Evolutionary conservation across 2,113 vertebrate species (phyloP).

Genomic region (Psittacula cyanocephala): DNA sequence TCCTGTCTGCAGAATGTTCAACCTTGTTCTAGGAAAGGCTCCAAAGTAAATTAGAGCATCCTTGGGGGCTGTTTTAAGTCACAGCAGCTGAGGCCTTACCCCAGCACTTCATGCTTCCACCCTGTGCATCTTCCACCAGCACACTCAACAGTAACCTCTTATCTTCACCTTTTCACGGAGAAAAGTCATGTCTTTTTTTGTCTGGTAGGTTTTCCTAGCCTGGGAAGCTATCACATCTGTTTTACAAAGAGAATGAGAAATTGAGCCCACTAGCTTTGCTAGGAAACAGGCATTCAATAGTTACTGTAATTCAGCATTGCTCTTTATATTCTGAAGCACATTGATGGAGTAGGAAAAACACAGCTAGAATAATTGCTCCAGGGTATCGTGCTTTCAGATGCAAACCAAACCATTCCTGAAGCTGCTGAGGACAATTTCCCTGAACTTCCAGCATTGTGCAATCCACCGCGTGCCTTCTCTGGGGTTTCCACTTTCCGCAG

Average conservation of each 20-base stretch:
- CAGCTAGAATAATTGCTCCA: conserved; percentile 23
- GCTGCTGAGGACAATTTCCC: not conserved
- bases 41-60: conserved; percentile 53
- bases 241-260: not conserved
- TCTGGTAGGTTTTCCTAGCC: not conserved
- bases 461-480: not conserved
- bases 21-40: conserved; percentile 54
- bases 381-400: not conserved
- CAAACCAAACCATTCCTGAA: not conserved
- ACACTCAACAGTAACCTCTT: not conserved
- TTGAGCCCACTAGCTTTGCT: not conserved
- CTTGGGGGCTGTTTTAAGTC: conserved; percentile 48
- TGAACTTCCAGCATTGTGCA: not conserved
- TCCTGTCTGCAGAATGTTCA: conserved; percentile 33
- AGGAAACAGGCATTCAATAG: not conserved
- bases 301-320: not conserved
- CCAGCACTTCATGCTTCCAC: not conserved
- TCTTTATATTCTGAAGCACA: not conserved
- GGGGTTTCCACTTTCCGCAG: not conserved
- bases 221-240: not conserved
- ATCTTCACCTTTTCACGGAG: not conserved
- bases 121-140: not conserved
- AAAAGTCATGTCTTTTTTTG: not conserved
- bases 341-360: not conserved
- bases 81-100: conserved; percentile 29